Evolutionary conservation across 2,888 invertebrate genomes (phyloP), one percentile per base, ranked within the genome.

Genomic region (Lepidonotus clava): DNA sequence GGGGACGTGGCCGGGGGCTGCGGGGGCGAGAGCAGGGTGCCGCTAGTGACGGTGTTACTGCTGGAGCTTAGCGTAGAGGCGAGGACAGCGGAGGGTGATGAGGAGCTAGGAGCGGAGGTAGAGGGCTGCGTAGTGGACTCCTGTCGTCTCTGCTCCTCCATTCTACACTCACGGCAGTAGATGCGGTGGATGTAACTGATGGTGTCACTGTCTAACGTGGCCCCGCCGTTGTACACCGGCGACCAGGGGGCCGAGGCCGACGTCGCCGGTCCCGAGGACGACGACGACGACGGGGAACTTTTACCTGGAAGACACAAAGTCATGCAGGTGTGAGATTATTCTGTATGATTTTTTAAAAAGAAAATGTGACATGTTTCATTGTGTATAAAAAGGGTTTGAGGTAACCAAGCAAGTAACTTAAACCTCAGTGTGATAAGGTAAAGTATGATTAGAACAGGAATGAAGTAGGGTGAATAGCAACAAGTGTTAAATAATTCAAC

Each of bases 121-220:
- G 18, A n/a, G 56, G 24, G 24, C 28, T n/a, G 61, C 84, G 40
- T 18, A 18, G 46, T 28, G 28, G 34, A 14, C n/a, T 84, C 61
- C 28, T 61, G 28, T 28, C 71, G 40, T 28, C 84, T 38, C 83
- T 89, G 86, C 56, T 89, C 89, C 87, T 90, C 89, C 86, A 86
- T 77, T 51, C 87, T 67, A 76, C 89, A 89, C 87, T 89, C 89
- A 0, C 88, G 88, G 86, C 89, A 89, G 87, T 89, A 88, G 87
- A 89, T 89, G 76, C 89, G 87, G 85, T 89, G 89, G 85, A 89
- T 87, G 85, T 85, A 89, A 84, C 80, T 89, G 84, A 89, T 86
- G 24, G 89, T 84, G 66, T 89, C 88, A 40, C 41, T 38, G 83
- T 89, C 87, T 18, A 88, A 53, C 2, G 83, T 46, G 84, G 56